Evolutionary conservation across 2,797 vertebrate species (phyloP).

Genomic region (Meda fulgida): DNA sequence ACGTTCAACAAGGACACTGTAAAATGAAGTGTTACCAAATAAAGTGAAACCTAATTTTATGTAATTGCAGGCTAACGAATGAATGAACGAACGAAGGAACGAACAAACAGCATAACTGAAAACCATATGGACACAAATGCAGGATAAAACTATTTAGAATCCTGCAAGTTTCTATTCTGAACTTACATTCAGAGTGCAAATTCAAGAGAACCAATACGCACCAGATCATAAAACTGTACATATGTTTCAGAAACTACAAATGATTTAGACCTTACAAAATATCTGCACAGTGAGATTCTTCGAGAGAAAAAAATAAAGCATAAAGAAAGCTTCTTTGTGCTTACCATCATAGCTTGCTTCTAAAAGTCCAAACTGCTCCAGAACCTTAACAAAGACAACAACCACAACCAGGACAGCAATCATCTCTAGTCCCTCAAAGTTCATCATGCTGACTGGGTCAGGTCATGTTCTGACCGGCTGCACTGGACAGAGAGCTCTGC

Average conservation of each 20-base stretch:
- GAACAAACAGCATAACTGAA: neutral
- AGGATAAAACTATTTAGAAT: neutral
- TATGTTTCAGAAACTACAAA: neutral
- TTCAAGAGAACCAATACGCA: neutral
- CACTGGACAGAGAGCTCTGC: constrained; percentile 71
- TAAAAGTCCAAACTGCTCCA: constrained; percentile 97
- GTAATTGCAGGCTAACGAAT: neutral
- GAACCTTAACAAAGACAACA: constrained; percentile 94
- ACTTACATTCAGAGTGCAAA: neutral
- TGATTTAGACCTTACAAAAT: neutral
- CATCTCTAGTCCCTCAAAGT: constrained; percentile 98
- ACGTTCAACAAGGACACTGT: too few relatives aligned
- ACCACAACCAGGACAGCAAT: constrained; percentile 93
- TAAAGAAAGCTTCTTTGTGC: constrained; percentile 62
- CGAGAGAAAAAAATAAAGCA: neutral
- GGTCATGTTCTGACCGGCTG: constrained; percentile 85
- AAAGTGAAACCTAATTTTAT: neutral
- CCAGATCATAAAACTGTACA: neutral
- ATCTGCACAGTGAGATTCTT: neutral
- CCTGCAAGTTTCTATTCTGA: neutral
- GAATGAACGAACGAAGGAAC: neutral
- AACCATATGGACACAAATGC: neutral
- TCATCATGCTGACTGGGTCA: constrained; percentile 84
- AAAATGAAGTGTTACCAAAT: neutral
- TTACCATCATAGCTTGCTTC: constrained; percentile 93